phyloP scores from a whole-genome alignment of 23 tunicate species.

The Halocynthia roretzi region DNA sequence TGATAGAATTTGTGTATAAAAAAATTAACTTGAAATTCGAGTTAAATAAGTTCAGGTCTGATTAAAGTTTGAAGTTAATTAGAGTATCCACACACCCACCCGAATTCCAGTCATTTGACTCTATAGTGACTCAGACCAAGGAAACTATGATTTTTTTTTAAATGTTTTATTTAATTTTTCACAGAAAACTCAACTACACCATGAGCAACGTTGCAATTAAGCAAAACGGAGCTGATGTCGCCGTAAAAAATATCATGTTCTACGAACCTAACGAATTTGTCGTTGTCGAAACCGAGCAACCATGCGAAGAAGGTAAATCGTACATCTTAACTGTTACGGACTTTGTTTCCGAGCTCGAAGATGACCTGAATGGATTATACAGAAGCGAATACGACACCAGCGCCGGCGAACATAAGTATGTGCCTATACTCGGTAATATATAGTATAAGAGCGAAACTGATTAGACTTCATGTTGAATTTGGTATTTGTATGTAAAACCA shows the following conservation, averaged over 20 bases:
- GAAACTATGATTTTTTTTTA: not conserved
- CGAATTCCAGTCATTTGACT: too few species aligned
- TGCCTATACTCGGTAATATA: not conserved
- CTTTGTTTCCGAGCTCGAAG: constrained; percentile 44
- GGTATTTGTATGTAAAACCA: too few species aligned
- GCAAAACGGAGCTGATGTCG: constrained; percentile 1
- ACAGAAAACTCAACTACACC: constrained; percentile 30
- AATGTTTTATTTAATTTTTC: too few species aligned
- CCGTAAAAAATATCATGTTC: constrained; percentile 5
- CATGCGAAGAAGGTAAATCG: constrained; percentile 34
- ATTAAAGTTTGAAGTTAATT: too few species aligned
- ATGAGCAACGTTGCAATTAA: constrained; percentile 4
- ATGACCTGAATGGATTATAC: constrained; percentile 61
- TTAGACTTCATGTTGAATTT: too few species aligned
- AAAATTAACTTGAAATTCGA: too few species aligned
- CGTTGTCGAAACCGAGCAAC: constrained; percentile 22
- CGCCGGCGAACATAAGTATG: constrained; percentile 45
- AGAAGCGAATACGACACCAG: constrained; percentile 64
- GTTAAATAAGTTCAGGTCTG: too few species aligned
- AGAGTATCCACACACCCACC: too few species aligned
- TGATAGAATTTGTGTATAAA: too few species aligned
- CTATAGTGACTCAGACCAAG: too few species aligned
- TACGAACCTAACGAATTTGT: constrained; percentile 44
- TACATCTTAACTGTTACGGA: constrained; percentile 25
- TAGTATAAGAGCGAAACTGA: too few species aligned